Evolutionary conservation across 2,888 invertebrate genomes (phyloP), one percentile per base, ranked within the genome.

Genomic region (Cacoxenus indagator): DNA sequence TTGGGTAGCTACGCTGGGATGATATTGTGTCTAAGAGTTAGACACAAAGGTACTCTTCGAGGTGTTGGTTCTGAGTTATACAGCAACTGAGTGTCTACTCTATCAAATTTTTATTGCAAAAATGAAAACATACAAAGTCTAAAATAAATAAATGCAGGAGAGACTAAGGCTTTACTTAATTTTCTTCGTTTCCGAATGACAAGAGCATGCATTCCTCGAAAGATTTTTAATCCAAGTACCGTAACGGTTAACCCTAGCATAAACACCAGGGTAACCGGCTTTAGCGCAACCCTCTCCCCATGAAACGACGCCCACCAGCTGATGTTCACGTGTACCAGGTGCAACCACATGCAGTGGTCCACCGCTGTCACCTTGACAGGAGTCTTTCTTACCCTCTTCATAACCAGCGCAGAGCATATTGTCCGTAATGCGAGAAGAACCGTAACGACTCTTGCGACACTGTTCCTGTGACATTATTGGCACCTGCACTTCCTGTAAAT

Each of bases 161-260:
- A 6, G 14, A 27, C 27, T 55, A n/a, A n/a, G n/a, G n/a, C n/a
- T n/a, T 55, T n/a, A 85, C 69, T 86, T 85, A 73, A 86, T 86
- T 75, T 86, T 87, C 75, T 87, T 87, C 48, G 84, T 82, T 72
- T 86, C 87, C 48, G 84, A 82, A 64, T 81, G 88, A 87, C 94
- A 94, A 79, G 91, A 91, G 84, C 94, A 94, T 9, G 92, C 92
- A 75, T 93, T 93, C 68, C 87, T 87, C 11, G 93, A 93, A 83
- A 93, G 92, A 65, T 90, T 90, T 77, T 90, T 89, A 62, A 94
- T 90, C 94, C 94, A 94, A 8, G 91, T 87, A 70, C 85, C 85
- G 70, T 92, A 96, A 72, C 95, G 91, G 87, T 95, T 95, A 27
- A 95, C 94, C 65, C 95, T 89, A 0, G 93, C 90, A 87, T 96